Evolutionary conservation across 2,888 invertebrate genomes (phyloP), one percentile per base, ranked within the genome.

Genomic region (Lomographa bimaculata): DNA sequence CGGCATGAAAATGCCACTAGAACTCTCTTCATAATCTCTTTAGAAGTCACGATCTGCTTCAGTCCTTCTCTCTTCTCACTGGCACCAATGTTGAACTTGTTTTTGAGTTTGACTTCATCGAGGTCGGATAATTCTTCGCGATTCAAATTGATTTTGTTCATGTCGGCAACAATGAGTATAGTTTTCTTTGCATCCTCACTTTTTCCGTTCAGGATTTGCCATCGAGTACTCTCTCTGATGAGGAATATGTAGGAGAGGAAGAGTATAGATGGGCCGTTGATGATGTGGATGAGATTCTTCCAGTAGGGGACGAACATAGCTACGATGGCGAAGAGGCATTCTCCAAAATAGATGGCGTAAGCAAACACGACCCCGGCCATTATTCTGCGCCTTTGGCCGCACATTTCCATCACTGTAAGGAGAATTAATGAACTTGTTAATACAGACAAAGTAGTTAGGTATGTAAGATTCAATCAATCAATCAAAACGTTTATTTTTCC

Each of bases 361-460:
- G 82, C 57, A 28, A 76, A 74, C 1, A 81, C 27, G 0, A 83
- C 74, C 2, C 82, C 79, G 1, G 84, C 68, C 7, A 84, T 48
- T 2, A 80, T 48, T 16, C 86, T 60, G 14, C 72, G 60, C 9
- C 67, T 64, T 7, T 60, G 68, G 1, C 79, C 74, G 5, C 74
- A 66, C 20, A 79, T 79, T 63, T 86, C 86, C 10, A 85, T 54
- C 62, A 83, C 86, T 86, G 70, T 14, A 67, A 65, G 7, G 14
- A 14, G 14, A 14, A 14, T n/a, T n/a, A n/a, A n/a, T n/a, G n/a
- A n/a, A n/a, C n/a, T n/a, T n/a, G n/a, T n/a, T n/a, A n/a, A n/a
- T n/a, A n/a, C n/a, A n/a, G n/a, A n/a, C n/a, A 38, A 25, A 37
- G 3, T 14, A 25, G 3, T 2, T 4, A 6, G 11, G n/a, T 11